Evolutionary conservation across 2,888 invertebrate species (phyloP), one percentile per base, ranked within the genome.

Genomic region (Muscina levida): DNA sequence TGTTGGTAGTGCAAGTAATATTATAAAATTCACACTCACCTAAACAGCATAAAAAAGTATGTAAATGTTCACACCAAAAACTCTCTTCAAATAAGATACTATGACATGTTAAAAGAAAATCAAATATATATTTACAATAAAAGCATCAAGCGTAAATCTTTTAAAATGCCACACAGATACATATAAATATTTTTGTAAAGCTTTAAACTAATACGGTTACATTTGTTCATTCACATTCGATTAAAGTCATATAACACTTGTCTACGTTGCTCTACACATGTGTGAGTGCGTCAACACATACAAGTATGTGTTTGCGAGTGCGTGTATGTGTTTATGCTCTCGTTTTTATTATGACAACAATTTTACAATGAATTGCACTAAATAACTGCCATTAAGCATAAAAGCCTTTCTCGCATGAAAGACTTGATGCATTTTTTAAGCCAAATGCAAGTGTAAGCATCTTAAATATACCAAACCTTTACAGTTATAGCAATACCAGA

Each of bases 331-430:
- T 42, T 19, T 42, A 37, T 53, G 42, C 70, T 72, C 71, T 67
- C 19, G 39, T 2, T 74, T 62, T 74, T 81, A 74, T 77, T 77
- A 62, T 81, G 77, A 75, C 72, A 71, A 77, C 74, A 74, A 81
- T 77, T 81, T 81, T 77, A 77, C 68, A 77, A 74, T 77, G 77
- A 72, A 81, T 77, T 81, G 77, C 77, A 74, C 74, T 75, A 77
- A 81, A 81, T 81, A 81, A 81, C 72, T 77, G 68, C 77, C 77
- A 81, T 81, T 81, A 77, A 81, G 81, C 62, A 81, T 75, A 81
- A 81, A 81, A 81, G 71, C 77, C 74, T 51, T 77, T 79, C 77
- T 77, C 73, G 74, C 77, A 68, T 79, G 82, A 77, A 82, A 51
- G 68, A 72, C 51, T 82, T 72, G 67, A 74, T 72, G 72, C 74